phyloP scores from a whole-genome alignment of 2,888 invertebrate species.

The Lissocephala sabroskyi region DNA sequence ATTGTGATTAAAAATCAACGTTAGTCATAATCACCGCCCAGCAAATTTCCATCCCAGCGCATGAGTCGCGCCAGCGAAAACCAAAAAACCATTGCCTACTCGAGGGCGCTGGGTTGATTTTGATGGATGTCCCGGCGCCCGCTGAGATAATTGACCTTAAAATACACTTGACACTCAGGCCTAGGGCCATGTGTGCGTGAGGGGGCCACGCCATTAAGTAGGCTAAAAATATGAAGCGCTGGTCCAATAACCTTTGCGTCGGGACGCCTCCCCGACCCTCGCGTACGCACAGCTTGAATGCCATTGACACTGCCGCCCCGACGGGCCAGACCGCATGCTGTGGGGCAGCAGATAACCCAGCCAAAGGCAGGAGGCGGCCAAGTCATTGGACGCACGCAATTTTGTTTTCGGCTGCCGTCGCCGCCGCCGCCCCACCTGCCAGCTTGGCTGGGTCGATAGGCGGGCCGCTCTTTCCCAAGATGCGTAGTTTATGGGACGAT shows the following conservation, averaged over 20 bases:
- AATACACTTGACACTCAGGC: slow-evolving; percentile 37
- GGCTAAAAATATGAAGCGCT: slow-evolving; percentile 48
- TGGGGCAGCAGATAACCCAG: slow-evolving; percentile 23
- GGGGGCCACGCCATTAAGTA: slow-evolving; percentile 43
- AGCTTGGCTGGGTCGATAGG: too few species aligned
- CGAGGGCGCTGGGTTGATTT: slow-evolving; percentile 27
- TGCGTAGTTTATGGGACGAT: slow-evolving; percentile 42
- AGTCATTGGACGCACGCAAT: slow-evolving; percentile 33
- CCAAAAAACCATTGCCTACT: slow-evolving; percentile 36
- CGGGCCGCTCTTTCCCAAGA: too few species aligned
- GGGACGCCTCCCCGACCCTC: slow-evolving; percentile 7
- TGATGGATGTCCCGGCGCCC: slow-evolving; percentile 39
- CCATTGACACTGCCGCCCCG: slow-evolving; percentile 42
- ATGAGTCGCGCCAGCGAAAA: background rate
- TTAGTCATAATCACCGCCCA: slow-evolving; percentile 50
- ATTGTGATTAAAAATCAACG: slow-evolving; percentile 13
- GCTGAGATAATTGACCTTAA: slow-evolving; percentile 53
- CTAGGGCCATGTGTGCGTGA: background rate
- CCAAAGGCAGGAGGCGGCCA: background rate
- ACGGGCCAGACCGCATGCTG: slow-evolving; percentile 10
- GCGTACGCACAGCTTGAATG: slow-evolving; percentile 30
- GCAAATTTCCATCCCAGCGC: too few species aligned
- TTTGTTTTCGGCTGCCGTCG: too few species aligned
- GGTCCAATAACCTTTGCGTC: slow-evolving; percentile 53
- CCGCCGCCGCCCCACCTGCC: too few species aligned